Evolutionary conservation across 2,888 invertebrate species (phyloP), one percentile per base, ranked within the genome.

Genomic region (Tetranychus piercei): DNA sequence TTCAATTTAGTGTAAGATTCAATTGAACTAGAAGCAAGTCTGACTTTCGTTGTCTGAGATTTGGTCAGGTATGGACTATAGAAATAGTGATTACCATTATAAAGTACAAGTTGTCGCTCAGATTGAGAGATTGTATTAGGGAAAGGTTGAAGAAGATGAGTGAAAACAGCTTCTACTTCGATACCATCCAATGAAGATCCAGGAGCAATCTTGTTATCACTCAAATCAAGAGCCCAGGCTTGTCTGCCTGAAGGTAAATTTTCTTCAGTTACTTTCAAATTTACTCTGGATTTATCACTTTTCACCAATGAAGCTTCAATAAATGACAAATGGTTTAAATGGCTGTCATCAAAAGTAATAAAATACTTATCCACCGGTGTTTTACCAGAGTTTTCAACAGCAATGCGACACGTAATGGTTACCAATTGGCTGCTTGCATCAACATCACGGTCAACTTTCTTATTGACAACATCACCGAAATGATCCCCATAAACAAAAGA

Each of bases 51-150:
- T 78, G 89, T 92, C 82, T 96, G 94, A 66, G 88, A 88, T 0
- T 83, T 82, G 0, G 92, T 89, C 75, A 84, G 82, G 82, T 97
- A 99, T 0, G 94, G 92, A 0, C 90, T 87, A 81, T 88, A 93
- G 74, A 90, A 85, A 81, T 92, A 91, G 75, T 91, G 86, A 81
- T 89, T 92, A 44, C 94, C 94, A 78, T 85, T 87, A 81, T 90
- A 96, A 78, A 90, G 87, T 0, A 99, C 92, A 78, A 94, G 85
- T 81, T 99, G 99, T 80, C 92, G 91, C 80, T 99, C 97, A 77
- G 90, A 88, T 82, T 99, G 99, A 0, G 88, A 86, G 77, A 99
- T 94, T 79, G 89, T 87, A 11, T 88, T 88, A 1, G 99, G 99
- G 83, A 90, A 91, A 0, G 97, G 92, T 45, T 84, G 82, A 44